A percentile compares a stretch with the other conserved stretches of the same genome.
Conservation (phyloP, 2,797 vertebrate species). For the Danio jaintianensis region DNA sequence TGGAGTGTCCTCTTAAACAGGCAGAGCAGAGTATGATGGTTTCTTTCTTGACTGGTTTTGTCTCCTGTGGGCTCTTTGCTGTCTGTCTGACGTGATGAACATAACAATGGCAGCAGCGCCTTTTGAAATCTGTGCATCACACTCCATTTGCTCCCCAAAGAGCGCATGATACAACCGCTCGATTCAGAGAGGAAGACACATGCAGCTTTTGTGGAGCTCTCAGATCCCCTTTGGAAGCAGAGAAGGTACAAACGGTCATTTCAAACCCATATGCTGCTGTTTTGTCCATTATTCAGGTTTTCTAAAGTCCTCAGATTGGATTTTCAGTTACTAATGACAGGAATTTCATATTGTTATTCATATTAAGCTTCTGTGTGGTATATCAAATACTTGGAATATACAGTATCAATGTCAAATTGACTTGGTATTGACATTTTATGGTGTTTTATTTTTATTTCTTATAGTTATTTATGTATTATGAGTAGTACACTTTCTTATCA, state of each 20-base stretch:
- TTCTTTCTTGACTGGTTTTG: slow-evolving; percentile 14
- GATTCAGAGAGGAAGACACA: slow-evolving; percentile 16
- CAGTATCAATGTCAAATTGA: neutral
- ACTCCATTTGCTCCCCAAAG: slow-evolving; percentile 13
- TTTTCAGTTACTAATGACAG: neutral
- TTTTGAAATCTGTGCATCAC: slow-evolving; percentile 31
- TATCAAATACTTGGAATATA: slow-evolving; percentile 1
- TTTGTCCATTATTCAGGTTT: neutral
- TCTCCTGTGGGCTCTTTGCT: slow-evolving; percentile 19
- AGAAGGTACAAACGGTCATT: neutral
- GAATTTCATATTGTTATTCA: neutral
- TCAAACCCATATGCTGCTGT: neutral
- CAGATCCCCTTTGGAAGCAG: neutral
- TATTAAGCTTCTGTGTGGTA: neutral
- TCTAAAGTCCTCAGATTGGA: neutral
- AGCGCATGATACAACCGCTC: slow-evolving; percentile 7
- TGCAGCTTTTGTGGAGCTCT: slow-evolving; percentile 17
- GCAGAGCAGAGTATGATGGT: slow-evolving; percentile 2
- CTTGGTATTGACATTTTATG: neutral
- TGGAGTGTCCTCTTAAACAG: neutral
- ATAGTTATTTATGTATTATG: neutral
- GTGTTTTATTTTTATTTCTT: no score
- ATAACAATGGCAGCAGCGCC: slow-evolving; percentile 18
- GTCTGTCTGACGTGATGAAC: slow-evolving; percentile 11
- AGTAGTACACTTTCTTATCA: neutral